Evolutionary conservation across 2,888 invertebrate species (phyloP), one percentile per base, ranked within the genome.

Genomic region (Pyrgus malvae): DNA sequence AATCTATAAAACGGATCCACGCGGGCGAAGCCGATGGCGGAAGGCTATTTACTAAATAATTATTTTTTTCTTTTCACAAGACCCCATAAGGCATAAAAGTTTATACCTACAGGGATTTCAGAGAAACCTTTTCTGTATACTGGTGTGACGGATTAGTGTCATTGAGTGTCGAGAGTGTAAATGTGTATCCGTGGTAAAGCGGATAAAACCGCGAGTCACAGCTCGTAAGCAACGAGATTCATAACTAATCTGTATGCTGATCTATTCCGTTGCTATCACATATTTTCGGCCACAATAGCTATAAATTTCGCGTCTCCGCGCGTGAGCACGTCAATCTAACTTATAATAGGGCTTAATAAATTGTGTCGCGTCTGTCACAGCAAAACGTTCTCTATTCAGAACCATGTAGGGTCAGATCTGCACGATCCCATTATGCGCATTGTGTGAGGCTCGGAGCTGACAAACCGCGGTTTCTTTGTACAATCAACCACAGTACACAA

Each of bases 401-500:
- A 14, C 48, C 48, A 27, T 48, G 25, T 55, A 48, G 33, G 48
- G 48, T 27, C 14, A 17, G 51, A 19, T 42, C 45, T 53, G 44
- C 45, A 53, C 53, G 53, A 53, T 53, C 38, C 31, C 45, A 53
- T 53, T 45, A 53, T 38, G 38, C 35, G 42, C 19, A 42, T 31
- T 33, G 51, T 51, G 51, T 25, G 42, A 41, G n/a, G 33, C 25
- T 12, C 33, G 4, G 21, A 23, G 41, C 50, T 42, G 33, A 25
- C 50, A 35, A 42, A 50, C 50, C 33, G 41, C 41, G 50, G 50
- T 42, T 42, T 25, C 50, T 50, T 50, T 50, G 50, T 50, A 50
- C 42, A 50, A 50, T 50, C 50, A 50, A 33, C 50, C 16, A 35
- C 35, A 35, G 41, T 50, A 12, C 40, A 23, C 23, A 29, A 9